phyloP scores from a whole-genome alignment of 2,888 invertebrate genomes.

The Drosophila peninsularis region DNA sequence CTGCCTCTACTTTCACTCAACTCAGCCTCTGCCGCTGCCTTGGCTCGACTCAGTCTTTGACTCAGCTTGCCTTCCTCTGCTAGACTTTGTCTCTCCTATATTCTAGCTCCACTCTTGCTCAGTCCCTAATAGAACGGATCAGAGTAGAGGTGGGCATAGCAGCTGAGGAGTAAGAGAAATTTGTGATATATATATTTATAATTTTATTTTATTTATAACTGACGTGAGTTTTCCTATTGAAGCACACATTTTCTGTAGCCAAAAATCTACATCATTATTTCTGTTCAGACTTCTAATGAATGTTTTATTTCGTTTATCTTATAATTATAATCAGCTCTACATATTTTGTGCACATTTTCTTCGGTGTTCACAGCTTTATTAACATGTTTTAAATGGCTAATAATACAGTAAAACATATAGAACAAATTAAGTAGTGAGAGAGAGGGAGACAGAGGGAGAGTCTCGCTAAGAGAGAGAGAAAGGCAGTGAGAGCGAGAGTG shows the following conservation, averaged over 20 bases:
- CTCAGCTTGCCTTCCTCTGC: no score
- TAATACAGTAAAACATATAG: not conserved
- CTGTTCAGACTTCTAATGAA: not conserved
- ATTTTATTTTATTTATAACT: no score
- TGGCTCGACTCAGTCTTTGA: no score
- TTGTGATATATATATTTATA: no score
- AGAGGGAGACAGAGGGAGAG: slow-evolving; percentile 2
- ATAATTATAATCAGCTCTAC: not conserved
- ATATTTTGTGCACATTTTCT: not conserved
- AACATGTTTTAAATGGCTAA: not conserved
- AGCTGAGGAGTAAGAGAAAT: no score
- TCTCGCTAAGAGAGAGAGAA: not conserved
- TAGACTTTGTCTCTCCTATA: no score
- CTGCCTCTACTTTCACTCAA: no score
- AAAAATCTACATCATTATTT: not conserved
- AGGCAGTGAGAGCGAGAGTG: slow-evolving; percentile 8
- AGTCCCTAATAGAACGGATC: no score
- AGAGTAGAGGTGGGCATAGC: no score
- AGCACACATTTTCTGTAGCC: not conserved
- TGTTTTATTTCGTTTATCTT: not conserved
- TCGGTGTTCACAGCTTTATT: not conserved
- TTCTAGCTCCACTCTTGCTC: no score
- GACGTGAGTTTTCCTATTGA: not conserved
- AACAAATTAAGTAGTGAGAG: slow-evolving; percentile 1
- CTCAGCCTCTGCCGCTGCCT: no score